Evolutionary conservation across 1,140 invertebrate genomes (phyloP).

Genomic region (Sinella curviseta): DNA sequence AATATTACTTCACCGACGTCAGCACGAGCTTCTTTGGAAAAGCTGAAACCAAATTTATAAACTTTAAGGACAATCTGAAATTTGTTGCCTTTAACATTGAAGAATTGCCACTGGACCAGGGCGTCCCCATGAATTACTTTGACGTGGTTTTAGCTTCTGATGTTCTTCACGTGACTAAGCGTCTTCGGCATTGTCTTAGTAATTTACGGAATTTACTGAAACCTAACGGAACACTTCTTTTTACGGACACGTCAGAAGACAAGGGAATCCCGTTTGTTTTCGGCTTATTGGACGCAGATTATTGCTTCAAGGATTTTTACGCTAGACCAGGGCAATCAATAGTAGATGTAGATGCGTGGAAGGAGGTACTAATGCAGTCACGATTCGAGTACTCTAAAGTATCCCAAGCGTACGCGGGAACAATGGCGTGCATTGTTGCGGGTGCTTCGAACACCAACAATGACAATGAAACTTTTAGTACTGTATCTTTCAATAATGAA

Average conservation of each 20-base stretch:
- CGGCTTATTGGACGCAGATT: constrained; percentile 14
- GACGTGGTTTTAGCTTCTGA: constrained; percentile 32
- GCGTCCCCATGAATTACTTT: neutral
- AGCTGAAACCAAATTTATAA: neutral
- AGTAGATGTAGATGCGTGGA: neutral
- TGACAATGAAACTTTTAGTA: too few relatives aligned
- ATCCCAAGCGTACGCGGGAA: neutral
- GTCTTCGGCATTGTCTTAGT: neutral
- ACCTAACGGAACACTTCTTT: neutral
- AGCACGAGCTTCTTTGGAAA: constrained; percentile 31
- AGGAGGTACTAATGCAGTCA: neutral
- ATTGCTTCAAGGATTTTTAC: neutral
- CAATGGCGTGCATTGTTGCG: neutral
- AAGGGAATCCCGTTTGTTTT: neutral
- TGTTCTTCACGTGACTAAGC: constrained; percentile 32
- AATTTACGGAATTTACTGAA: neutral
- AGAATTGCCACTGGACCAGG: constrained; percentile 7
- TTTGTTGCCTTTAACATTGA: constrained; percentile 34
- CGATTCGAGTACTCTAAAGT: neutral
- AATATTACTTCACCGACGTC: constrained; percentile 39
- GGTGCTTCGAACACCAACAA: too few relatives aligned
- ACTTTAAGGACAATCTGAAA: neutral
- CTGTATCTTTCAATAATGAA: too few relatives aligned
- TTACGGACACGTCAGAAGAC: neutral
- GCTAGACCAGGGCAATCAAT: neutral